phyloP scores from a whole-genome alignment of 2,888 invertebrate genomes.

The Ichneumoninae sp. region DNA sequence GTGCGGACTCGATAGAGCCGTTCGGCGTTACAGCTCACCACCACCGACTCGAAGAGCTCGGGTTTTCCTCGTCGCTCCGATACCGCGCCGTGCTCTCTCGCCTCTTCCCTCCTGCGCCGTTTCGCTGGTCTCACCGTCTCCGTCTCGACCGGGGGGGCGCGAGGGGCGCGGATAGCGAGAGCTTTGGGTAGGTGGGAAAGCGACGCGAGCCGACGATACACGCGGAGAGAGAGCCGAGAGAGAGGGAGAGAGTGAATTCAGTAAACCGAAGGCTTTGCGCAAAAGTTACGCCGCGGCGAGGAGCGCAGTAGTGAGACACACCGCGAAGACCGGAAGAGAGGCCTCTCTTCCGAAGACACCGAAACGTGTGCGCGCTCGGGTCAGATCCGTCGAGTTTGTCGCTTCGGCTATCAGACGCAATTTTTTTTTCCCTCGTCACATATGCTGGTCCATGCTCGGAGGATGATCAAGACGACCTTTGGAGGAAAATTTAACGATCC shows the following conservation, averaged over 20 bases:
- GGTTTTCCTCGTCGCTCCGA: neutral
- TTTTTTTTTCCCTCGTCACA: neutral
- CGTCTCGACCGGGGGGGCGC: conserved; percentile 75
- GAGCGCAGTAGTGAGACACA: conserved; percentile 76
- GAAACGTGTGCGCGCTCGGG: conserved; percentile 42
- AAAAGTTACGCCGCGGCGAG: conserved; percentile 80
- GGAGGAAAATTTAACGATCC: neutral
- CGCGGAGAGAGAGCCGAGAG: conserved; percentile 2
- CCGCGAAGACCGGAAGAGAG: conserved; percentile 81
- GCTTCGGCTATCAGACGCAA: neutral
- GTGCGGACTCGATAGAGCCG: neutral
- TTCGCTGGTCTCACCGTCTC: conserved; percentile 84
- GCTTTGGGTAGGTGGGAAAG: conserved; percentile 37
- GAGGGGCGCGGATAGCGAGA: conserved; percentile 68
- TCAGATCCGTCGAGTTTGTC: neutral
- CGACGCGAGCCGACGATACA: conserved; percentile 57
- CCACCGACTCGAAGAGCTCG: neutral
- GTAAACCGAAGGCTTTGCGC: conserved; percentile 77
- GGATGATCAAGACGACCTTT: neutral
- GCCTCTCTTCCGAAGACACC: conserved; percentile 76
- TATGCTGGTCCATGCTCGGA: neutral
- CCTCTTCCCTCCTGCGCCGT: conserved; percentile 65
- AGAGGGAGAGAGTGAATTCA: conserved; percentile 81
- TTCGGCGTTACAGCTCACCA: neutral
- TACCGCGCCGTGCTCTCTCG: conserved; percentile 26